Conservation (phyloP, 2,888 invertebrate genomes). For the Tuberolachnus salignus region DNA sequence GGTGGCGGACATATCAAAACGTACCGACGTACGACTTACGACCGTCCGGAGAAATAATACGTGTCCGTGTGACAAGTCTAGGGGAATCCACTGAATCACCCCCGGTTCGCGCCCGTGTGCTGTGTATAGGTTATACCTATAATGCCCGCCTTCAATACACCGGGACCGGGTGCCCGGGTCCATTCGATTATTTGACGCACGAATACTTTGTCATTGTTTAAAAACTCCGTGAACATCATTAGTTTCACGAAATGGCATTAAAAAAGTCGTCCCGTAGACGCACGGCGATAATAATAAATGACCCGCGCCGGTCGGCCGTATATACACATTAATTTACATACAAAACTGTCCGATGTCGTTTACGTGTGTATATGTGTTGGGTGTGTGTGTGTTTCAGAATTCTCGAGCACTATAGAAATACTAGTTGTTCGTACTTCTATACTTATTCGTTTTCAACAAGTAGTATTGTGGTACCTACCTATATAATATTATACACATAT, state of each 20-base stretch:
- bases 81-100: conserved; percentile 20
- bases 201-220: conserved; percentile 56
- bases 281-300: conserved; percentile 53
- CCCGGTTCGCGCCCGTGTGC: neutral
- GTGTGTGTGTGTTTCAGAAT: neutral
- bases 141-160: neutral
- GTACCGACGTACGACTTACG: neutral
- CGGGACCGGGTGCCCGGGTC: conserved; percentile 6
- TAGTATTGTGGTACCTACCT: neutral
- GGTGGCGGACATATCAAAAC: conserved; percentile 20
- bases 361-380: conserved; percentile 21
- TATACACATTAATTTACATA: conserved; percentile 52
- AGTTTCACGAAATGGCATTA: conserved; percentile 57
- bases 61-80: conserved; percentile 36
- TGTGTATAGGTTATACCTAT: no score
- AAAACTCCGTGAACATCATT: conserved; percentile 55
- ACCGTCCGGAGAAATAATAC: conserved; percentile 20
- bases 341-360: conserved; percentile 52
- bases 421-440: conserved; percentile 8
- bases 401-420: conserved; percentile 7
- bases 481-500: neutral
- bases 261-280: conserved; percentile 42
- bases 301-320: conserved; percentile 34
- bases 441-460: neutral
- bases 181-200: conserved; percentile 47